Conservation (phyloP, 2,888 invertebrate species). For the Platycheirus albimanus region DNA sequence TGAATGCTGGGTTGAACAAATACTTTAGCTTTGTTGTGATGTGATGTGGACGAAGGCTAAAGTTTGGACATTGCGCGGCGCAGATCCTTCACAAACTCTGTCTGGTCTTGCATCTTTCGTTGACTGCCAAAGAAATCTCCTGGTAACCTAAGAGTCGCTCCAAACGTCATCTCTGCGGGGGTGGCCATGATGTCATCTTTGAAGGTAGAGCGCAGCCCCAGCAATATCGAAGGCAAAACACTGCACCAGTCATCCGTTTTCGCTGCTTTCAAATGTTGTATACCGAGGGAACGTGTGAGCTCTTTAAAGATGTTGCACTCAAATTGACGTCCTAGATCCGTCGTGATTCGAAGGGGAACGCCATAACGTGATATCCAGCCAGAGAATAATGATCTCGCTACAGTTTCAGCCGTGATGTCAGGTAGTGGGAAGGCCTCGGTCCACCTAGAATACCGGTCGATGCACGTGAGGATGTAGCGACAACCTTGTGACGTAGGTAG, state of each 20-base stretch:
- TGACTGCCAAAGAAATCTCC: no score
- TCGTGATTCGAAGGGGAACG: no score
- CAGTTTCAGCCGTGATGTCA: no score
- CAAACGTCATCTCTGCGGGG: constrained; percentile 66
- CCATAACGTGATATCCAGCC: constrained; percentile 17
- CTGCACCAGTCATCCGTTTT: constrained; percentile 35
- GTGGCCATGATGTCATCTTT: no score
- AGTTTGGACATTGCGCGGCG: neutral
- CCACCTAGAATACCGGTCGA: constrained; percentile 51
- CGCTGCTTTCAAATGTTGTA: no score
- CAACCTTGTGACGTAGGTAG: constrained; percentile 29
- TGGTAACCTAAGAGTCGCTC: no score
- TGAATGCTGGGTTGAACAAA: neutral
- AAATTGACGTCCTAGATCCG: constrained; percentile 10
- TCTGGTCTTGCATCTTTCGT: neutral
- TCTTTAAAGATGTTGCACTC: neutral
- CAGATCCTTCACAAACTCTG: neutral
- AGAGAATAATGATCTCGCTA: no score
- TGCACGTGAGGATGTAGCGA: constrained; percentile 44
- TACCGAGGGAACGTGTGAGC: no score
- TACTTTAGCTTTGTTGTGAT: neutral
- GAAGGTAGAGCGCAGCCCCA: no score
- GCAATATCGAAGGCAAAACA: constrained; percentile 42
- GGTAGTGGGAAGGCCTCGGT: constrained; percentile 47
- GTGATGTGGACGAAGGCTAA: neutral